Evolutionary conservation across 2,113 vertebrate species (phyloP), one percentile per base, ranked within the genome.

Genomic region (Tiliqua scincoides): DNA sequence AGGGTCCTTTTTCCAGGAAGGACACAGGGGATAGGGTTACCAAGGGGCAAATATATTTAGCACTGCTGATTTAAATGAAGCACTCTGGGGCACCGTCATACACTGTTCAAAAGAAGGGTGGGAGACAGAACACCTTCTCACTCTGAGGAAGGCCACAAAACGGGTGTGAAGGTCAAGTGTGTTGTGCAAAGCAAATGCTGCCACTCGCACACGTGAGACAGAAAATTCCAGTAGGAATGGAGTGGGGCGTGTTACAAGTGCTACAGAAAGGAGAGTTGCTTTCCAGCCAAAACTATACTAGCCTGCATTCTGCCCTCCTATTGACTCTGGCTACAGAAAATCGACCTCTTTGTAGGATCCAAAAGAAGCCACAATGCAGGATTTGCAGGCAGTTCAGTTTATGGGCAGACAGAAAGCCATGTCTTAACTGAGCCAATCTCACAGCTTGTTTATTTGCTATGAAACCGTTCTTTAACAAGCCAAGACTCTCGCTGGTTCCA

Each of bases 351-450:
- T 73, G 30, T 54, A 37, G 67, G 35, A 59, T 52, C 20, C 48
- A 43, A 20, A 15, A 37, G 32, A 70, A 61, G 73, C 57, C 3
- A 20, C 37, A 0, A 0, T 18, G 40, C 67, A 52, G 83, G 85
- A 48, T 4, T 88, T 40, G 86, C 70, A 84, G 77, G 4, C n/a
- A 25, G 23, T n/a, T 20, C 48, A 11, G 9, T 59, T 15, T 43
- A 23, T 18, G 52, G 17, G 27, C 74, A 37, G 54, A n/a, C 52
- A 54, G 27, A 1, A 35, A 30, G 82, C 85, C 25, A 73, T 1
- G 76, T 67, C 85, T 78, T 2, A 23, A 61, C 8, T 43, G 32
- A 77, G 59, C 48, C 30, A 32, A 90, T 81, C 90, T 65, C 25
- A 75, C 35, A 57, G 89, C 27, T 48, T 27, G 30, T 0, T 70